These are phyloP conservation scores for Trichopria drosophilae DNA, from an alignment of 2,888 invertebrate species.

Conservation along the genomic window DNA sequence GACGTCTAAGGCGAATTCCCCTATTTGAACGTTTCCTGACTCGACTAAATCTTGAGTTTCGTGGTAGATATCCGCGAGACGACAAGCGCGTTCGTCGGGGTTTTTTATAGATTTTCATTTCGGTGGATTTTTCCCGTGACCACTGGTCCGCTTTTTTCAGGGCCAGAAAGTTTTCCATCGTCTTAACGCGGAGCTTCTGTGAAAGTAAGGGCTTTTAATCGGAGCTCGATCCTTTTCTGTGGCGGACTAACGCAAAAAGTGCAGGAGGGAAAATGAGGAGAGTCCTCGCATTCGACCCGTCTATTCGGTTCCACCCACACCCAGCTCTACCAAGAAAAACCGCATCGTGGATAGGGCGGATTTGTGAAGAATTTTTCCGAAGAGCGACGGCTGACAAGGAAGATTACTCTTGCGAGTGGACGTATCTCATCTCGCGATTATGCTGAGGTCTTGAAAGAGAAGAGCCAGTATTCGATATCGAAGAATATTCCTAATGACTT, in stretches of 20 bases:
- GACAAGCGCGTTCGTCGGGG: too few species aligned
- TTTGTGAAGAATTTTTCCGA: slow-evolving; percentile 38
- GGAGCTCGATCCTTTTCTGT: slow-evolving; percentile 20
- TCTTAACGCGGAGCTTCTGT: neutral
- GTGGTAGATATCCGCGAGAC: too few species aligned
- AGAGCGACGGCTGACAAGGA: slow-evolving; percentile 41
- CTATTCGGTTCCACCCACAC: slow-evolving; percentile 10
- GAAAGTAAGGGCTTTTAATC: slow-evolving; percentile 23
- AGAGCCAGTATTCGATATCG: too few species aligned
- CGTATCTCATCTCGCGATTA: slow-evolving; percentile 13
- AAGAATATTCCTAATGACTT: too few species aligned
- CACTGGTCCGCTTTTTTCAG: too few species aligned
- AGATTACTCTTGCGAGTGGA: slow-evolving; percentile 40
- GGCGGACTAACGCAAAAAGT: slow-evolving; percentile 7
- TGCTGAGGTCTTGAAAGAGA: slow-evolving; percentile 23
- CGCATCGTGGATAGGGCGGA: slow-evolving; percentile 15
- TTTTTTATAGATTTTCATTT: too few species aligned
- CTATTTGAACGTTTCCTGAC: too few species aligned
- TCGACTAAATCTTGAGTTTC: too few species aligned
- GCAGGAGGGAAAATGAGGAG: slow-evolving; percentile 4
- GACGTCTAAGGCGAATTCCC: too few species aligned
- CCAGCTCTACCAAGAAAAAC: slow-evolving; percentile 19
- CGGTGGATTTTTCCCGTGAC: too few species aligned
- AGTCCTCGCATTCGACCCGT: too few species aligned
- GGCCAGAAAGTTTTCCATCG: neutral